phyloP scores from a whole-genome alignment of 2,113 vertebrate genomes.

The Psittacula cyanocephala region DNA sequence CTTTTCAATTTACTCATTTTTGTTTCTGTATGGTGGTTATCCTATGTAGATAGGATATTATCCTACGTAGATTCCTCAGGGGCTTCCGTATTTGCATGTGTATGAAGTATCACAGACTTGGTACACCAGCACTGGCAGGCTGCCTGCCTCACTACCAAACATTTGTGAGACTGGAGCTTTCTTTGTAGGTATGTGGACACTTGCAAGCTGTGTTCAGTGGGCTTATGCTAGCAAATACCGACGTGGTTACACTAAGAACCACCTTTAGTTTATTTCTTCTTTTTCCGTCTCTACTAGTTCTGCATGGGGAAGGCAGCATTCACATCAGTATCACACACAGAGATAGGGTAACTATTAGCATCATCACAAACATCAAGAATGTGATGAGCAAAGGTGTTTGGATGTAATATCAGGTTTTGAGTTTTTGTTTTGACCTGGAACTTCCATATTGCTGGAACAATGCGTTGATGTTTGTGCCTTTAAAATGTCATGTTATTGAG shows the following conservation, averaged over 20 bases:
- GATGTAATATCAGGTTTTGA: background rate
- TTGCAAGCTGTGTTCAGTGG: background rate
- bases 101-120: background rate
- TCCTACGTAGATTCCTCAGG: background rate
- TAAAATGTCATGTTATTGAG: constrained; percentile 21
- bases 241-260: rapidly evolving
- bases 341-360: background rate
- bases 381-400: background rate
- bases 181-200: background rate
- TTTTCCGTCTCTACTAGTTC: no score
- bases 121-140: rapidly evolving
- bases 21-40: background rate
- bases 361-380: no score
- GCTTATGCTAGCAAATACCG: background rate
- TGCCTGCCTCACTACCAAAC: background rate
- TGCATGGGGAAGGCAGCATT: background rate
- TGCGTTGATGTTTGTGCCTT: background rate
- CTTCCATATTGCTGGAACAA: background rate
- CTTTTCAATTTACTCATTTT: background rate
- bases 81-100: no score
- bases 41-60: no score
- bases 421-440: background rate
- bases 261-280: background rate
- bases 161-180: background rate
- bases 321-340: rapidly evolving